Evolutionary conservation across 2,888 invertebrate genomes (phyloP), one percentile per base, ranked within the genome.

Genomic region (Ormyrus thymus): DNA sequence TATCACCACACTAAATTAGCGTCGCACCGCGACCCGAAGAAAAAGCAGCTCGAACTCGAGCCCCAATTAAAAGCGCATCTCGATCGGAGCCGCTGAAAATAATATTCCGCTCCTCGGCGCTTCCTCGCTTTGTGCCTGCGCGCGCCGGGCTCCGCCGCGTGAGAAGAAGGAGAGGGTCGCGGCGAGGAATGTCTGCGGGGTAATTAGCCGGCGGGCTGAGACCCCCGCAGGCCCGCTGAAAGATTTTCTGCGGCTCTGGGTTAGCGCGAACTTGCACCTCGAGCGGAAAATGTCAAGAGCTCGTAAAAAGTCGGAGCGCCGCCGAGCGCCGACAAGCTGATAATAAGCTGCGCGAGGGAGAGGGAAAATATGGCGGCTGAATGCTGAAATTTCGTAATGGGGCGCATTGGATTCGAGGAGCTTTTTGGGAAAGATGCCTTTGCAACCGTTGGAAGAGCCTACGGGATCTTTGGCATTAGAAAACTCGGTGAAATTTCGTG

Each of bases 121-220:
- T 48, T 66, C n/a, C 45, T 7, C 45, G 62, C 6, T 62, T 62
- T 62, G 43, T 29, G 29, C 3, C 3, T 0, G 3, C 29, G 29
- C 29, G 29, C 29, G n/a, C n/a, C 53, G 11, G 13, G 59, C 43
- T 11, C 53, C n/a, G 45, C 29, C 11, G 29, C 29, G 29, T 29
- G 29, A 29, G 29, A 29, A 29, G 29, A 29, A 29, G 29, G 4
- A 29, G 53, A 46, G 55, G 55, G 72, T 15, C 53, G 53, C 8
- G 62, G 62, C 10, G 29, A 59, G 77, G 61, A 75, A 80, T 68
- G 80, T 68, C 74, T 78, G 73, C 69, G 81, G 82, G 83, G 83
- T 84, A 83, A 83, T 84, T 83, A 83, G 83, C 83, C 76, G 81
- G 70, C 64, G 64, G 64, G 66, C 76, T 71, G 70, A 69, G 73